phyloP scores from a whole-genome alignment of 2,888 invertebrate genomes.

The Scaptomyza cyrtandrae region DNA sequence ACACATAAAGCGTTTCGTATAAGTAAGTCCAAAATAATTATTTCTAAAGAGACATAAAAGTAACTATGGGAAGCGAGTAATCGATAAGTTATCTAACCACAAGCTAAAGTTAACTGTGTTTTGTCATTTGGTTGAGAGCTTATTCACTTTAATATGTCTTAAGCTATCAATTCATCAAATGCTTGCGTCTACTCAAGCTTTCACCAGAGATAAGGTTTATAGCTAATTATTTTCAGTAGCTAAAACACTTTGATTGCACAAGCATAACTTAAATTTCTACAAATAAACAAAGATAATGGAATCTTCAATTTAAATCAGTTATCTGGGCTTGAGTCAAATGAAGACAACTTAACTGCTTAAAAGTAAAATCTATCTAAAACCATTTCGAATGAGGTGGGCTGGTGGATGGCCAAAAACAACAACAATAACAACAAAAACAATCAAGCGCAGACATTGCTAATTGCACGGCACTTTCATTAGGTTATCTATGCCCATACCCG shows the following conservation, averaged over 20 bases:
- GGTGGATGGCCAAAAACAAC: constrained; percentile 2
- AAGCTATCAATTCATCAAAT: constrained; percentile 6
- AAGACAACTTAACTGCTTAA: constrained; percentile 11
- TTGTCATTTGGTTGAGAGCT: background rate
- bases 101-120: background rate
- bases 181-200: background rate
- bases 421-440: constrained; percentile 16
- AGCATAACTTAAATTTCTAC: constrained; percentile 8
- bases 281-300: background rate
- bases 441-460: constrained; percentile 55
- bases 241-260: constrained; percentile 20
- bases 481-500: constrained; percentile 58
- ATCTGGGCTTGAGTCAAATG: constrained; percentile 4
- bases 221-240: constrained; percentile 45
- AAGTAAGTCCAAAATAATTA: too few relatives aligned
- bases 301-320: constrained; percentile 11
- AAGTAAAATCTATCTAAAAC: constrained; percentile 8
- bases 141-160: background rate
- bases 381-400: constrained; percentile 4
- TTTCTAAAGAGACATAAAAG: background rate
- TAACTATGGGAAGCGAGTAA: background rate
- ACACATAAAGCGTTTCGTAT: background rate
- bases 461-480: constrained; percentile 64
- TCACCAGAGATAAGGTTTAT: constrained; percentile 37
- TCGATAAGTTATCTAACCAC: background rate